Percentiles rank a stretch among this genome's conserved stretches.
Evolutionary conservation across 2,888 invertebrate species (phyloP).

Genomic region (Torymus texanus): DNA sequence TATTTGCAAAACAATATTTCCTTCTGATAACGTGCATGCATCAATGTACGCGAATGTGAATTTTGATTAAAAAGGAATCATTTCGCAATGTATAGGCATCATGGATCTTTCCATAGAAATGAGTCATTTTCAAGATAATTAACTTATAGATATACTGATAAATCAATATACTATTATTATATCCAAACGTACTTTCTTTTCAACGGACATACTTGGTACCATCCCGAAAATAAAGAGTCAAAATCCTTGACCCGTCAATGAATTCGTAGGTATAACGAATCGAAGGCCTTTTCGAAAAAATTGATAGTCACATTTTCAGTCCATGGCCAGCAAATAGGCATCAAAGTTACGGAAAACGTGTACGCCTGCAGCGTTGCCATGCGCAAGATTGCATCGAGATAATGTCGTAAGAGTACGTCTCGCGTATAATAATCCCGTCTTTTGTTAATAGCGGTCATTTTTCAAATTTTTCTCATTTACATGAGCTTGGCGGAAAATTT

Average conservation of each 20-base stretch:
- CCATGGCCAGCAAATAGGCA: constrained; percentile 16
- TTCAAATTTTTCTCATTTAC: constrained; percentile 23
- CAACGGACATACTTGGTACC: not conserved
- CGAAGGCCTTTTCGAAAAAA: constrained; percentile 12
- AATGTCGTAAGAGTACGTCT: not conserved
- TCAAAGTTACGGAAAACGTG: constrained; percentile 17
- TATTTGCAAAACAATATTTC: no score
- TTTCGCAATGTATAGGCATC: no score
- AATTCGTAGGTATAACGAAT: not conserved
- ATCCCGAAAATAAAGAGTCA: not conserved
- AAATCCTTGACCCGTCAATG: constrained; percentile 30
- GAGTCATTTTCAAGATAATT: no score
- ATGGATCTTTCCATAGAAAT: no score
- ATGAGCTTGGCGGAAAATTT: not conserved
- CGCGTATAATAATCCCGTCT: not conserved
- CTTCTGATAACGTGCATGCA: no score
- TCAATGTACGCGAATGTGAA: no score
- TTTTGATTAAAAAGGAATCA: no score
- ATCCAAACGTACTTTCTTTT: no score
- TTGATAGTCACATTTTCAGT: constrained; percentile 13
- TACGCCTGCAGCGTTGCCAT: constrained; percentile 1
- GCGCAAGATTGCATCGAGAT: constrained; percentile 29
- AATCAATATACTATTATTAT: no score
- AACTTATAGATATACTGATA: no score
- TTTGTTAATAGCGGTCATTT: constrained; percentile 17